Evolutionary conservation across 2,888 invertebrate species (phyloP), one percentile per base, ranked within the genome.

Genomic region (Elaeidobius kamerunicus): DNA sequence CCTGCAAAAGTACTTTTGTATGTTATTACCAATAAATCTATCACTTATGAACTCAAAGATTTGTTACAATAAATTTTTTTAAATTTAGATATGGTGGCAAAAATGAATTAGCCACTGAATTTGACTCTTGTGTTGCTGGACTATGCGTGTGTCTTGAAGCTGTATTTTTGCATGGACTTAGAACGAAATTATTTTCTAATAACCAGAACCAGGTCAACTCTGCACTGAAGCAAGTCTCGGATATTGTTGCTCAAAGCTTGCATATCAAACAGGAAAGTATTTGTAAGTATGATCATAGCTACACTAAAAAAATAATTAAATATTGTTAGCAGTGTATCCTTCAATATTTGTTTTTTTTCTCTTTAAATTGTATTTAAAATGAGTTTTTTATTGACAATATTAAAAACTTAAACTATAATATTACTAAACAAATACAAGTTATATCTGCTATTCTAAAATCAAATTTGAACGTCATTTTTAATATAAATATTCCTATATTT

Each of bases 91-190:
- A 90, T 77, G 91, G 91, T 60, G 91, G 91, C 3, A 86, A 88
- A 71, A 85, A 88, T 41, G 92, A 94, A 72, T 74, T 96, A 51
- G 95, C 95, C 1, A 91, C 94, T 11, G 95, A 96, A 73, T 84
- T 86, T 64, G 92, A 95, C 70, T 67, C 66, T 56, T 72, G 71
- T 61, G 72, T 74, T 46, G 71, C 74, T 20, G 73, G 82, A 60
- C 72, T 89, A 42, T 88, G 88, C 73, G 78, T 84, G 52, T 82
- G 84, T 55, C 81, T 91, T 75, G 91, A 92, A 70, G 80, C 83
- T 62, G 84, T 85, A 2, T 76, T 93, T 30, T 80, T 82, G 44
- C 89, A 91, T 77, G 92, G 93, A 0, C 75, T 92, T 56, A 80
- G 82, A 67, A 44, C 42, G 7, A 57, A 53, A 43, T 36, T 44